Evolutionary conservation across 2,888 invertebrate genomes (phyloP).

Genomic region (Spisula subtruncata): DNA sequence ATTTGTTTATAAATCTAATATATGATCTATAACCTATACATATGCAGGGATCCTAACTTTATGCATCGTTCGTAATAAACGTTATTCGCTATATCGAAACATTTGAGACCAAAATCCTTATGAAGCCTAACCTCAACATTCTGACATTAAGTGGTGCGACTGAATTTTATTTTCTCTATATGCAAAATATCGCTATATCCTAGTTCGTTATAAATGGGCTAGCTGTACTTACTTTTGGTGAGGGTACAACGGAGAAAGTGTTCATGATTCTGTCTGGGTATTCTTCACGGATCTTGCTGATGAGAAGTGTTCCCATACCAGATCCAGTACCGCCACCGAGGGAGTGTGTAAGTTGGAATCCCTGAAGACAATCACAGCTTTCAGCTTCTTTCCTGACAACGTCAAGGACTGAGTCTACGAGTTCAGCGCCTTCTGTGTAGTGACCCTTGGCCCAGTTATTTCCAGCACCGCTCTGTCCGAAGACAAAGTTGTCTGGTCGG

Average conservation of each 20-base stretch:
- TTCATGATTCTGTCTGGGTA: slow-evolving; percentile 91
- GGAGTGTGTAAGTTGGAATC: slow-evolving; percentile 85
- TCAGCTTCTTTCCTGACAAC: slow-evolving; percentile 84
- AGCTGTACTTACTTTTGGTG: slow-evolving; percentile 90
- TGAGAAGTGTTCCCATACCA: slow-evolving; percentile 82
- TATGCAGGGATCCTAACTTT: too few species aligned
- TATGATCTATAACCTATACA: too few species aligned
- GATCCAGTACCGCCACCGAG: slow-evolving; percentile 81
- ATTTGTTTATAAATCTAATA: too few species aligned
- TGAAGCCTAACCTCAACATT: too few species aligned
- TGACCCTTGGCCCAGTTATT: slow-evolving; percentile 53
- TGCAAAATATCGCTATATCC: too few species aligned
- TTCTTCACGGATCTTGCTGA: slow-evolving; percentile 82
- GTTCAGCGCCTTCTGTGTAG: slow-evolving; percentile 91
- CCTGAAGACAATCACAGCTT: slow-evolving; percentile 85
- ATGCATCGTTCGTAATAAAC: too few species aligned
- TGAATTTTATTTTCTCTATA: too few species aligned
- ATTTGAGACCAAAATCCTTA: too few species aligned
- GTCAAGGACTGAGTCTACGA: slow-evolving; percentile 86
- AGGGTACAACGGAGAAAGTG: slow-evolving; percentile 97
- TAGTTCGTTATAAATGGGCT: too few species aligned
- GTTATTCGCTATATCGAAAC: too few species aligned
- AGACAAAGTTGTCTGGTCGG: slow-evolving; percentile 54
- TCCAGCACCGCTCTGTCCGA: slow-evolving; percentile 53
- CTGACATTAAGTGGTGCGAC: too few species aligned